A percentile compares a stretch with the other conserved stretches of the same genome.
Conservation (phyloP, 1,140 invertebrate genomes). For the Araneus ventricosus region DNA sequence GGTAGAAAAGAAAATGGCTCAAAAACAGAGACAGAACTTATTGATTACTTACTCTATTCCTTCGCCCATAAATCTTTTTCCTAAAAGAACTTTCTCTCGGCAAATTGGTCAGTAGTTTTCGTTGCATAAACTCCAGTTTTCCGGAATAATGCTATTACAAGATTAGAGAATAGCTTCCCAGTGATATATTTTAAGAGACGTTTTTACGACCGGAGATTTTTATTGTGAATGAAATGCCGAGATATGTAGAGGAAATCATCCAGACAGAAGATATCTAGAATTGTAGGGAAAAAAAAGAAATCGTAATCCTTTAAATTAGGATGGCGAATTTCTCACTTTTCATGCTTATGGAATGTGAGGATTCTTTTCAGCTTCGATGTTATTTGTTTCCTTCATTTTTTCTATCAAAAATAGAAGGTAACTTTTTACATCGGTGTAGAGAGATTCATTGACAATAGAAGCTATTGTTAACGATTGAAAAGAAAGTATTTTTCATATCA, state of each 20-base stretch:
- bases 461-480: no score
- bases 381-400: not conserved
- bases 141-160: conserved; percentile 34
- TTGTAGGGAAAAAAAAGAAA: not conserved
- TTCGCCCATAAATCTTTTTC: conserved; percentile 7
- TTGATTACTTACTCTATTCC: conserved; percentile 29
- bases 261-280: not conserved
- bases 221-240: conserved; percentile 23
- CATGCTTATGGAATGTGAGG: no score
- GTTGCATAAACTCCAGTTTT: conserved; percentile 37
- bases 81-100: conserved; percentile 36
- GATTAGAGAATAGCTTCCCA: conserved; percentile 13
- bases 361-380: no score
- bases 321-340: no score
- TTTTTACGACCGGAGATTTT: conserved; percentile 24
- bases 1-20: conserved; percentile 21
- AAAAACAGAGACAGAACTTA: conserved; percentile 40
- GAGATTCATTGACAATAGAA: no score
- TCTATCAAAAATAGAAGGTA: not conserved
- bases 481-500: no score
- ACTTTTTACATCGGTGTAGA: no score
- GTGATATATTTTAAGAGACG: conserved; percentile 37
- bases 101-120: conserved; percentile 37
- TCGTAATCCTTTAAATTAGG: no score
- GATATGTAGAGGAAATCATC: conserved; percentile 2